Evolutionary conservation across 2,113 vertebrate species (phyloP).

Genomic region (Sarotherodon lohbergeri): DNA sequence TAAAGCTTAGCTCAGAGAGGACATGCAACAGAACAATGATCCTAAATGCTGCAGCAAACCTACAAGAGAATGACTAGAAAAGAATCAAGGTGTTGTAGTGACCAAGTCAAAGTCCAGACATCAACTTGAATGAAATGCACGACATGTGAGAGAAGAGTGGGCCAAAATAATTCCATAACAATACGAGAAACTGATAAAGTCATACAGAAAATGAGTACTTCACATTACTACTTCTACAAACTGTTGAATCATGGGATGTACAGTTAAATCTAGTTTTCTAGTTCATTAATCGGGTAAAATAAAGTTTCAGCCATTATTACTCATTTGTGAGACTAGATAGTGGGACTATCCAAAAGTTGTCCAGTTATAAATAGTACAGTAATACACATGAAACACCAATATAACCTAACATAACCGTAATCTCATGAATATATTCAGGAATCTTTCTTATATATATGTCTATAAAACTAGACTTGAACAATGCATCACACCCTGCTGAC

Average conservation of each 20-base stretch:
- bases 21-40: neutral
- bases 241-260: neutral
- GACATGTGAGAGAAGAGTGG: neutral
- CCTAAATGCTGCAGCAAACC: neutral
- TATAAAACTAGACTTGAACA: neutral
- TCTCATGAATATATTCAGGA: neutral
- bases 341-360: neutral
- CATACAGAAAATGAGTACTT: neutral
- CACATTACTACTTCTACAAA: neutral
- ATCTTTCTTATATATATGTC: neutral
- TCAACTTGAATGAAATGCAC: neutral
- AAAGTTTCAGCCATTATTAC: neutral
- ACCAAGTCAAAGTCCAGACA: neutral
- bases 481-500: neutral
- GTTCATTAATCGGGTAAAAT: neutral
- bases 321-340: neutral
- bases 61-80: neutral
- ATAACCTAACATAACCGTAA: neutral
- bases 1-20: neutral
- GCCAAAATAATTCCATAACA: rapidly evolving
- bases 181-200: neutral
- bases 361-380: neutral
- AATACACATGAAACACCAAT: neutral
- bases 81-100: neutral
- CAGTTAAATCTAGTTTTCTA: neutral